phyloP scores from a whole-genome alignment of 2,797 vertebrate species.

The Coranthus polyacanthus region DNA sequence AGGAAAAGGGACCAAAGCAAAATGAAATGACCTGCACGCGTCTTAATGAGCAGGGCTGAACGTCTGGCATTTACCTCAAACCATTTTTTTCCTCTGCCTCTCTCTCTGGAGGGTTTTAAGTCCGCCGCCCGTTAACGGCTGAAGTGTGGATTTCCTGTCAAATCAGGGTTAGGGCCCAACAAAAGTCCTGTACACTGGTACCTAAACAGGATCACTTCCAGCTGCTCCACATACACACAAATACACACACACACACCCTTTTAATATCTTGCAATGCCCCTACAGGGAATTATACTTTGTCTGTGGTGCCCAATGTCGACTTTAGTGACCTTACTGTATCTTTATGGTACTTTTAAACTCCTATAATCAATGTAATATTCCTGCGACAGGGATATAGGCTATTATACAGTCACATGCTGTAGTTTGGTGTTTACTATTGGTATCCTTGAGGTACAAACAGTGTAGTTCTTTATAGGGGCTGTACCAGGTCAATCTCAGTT shows the following conservation, averaged over 20 bases:
- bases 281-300: conserved; percentile 48
- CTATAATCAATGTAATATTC: conserved; percentile 47
- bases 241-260: conserved; percentile 17
- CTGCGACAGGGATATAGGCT: conserved; percentile 43
- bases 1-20: conserved; percentile 67
- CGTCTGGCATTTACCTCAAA: conserved; percentile 77
- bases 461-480: conserved; percentile 26
- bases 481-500: conserved; percentile 38
- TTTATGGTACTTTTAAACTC: conserved; percentile 53
- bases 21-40: conserved; percentile 78
- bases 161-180: conserved; percentile 83
- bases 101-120: conserved; percentile 83
- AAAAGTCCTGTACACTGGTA: conserved; percentile 76
- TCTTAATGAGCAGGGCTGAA: conserved; percentile 79
- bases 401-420: conserved; percentile 29
- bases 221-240: conserved; percentile 71
- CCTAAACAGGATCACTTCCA: conserved; percentile 84
- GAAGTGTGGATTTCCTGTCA: conserved; percentile 87
- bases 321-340: conserved; percentile 58
- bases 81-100: conserved; percentile 62
- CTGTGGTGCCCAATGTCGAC: conserved; percentile 46
- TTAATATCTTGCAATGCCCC: conserved; percentile 52
- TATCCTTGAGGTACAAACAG: conserved; percentile 23
- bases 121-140: conserved; percentile 81
- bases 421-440: conserved; percentile 1